Base-by-base conservation (phyloP, 2,113 vertebrate genomes). In the Coturnix japonica region DNA sequence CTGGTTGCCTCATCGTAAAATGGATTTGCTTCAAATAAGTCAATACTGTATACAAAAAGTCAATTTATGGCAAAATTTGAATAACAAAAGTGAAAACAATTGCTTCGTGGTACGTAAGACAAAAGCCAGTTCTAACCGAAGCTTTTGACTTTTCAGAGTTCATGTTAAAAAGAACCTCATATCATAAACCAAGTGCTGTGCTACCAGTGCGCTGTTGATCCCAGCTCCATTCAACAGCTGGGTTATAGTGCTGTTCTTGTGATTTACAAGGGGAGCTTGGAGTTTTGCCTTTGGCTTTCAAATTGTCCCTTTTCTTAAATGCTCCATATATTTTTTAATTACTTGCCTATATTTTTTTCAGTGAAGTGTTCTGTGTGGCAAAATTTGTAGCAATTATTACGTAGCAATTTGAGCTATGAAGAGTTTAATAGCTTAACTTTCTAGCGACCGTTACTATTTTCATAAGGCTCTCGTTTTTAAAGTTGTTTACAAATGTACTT, bases 401-500 rank as follows among this genome's bases (percentile, higher is more conserved):
- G 44, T 30, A 59, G 35, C 2, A 13, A 73, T 94, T 87, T 95
- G 85, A 81, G 46, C 94, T 82, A 56, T 87, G 44, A 77, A 83
- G 84, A 94, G 19, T 89, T 81, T 90, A 95, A 92, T 26, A 92
- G 41, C 85, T 88, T 94, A 81, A 77, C 57, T 81, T 78, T 76
- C n/a, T 28, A 59, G 39, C 86, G 91, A 72, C 72, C 43, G 80
- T 75, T 54, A 74, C 9, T 82, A 87, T 91, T 92, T 95, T 93
- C 71, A 41, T 91, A 91, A 94, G 46, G 33, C 53, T 93, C 69
- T 79, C 90, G 26, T 93, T 96, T 95, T 95, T 66, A 67, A 89
- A 95, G 51, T 92, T 95, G 94, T 96, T 97, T 97, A 96, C 96
- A 96, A 74, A 87, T 94, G 90, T 94, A 49, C 80, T 75, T 85